phyloP scores from a whole-genome alignment of 1,140 invertebrate genomes.

The Lepidurus couesii region DNA sequence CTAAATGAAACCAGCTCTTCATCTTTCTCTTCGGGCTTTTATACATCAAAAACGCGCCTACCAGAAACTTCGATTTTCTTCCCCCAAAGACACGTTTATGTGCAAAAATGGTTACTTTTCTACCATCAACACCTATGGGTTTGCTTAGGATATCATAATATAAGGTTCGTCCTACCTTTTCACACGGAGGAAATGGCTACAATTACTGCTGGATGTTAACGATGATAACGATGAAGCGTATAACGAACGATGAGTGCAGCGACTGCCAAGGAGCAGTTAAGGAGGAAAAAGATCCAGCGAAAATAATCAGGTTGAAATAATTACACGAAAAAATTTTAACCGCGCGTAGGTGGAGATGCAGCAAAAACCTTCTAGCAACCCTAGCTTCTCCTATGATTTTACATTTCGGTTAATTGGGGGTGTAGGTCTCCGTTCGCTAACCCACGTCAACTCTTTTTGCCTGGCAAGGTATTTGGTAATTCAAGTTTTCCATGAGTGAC shows the following conservation, averaged over 20 bases:
- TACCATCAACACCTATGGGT: background rate
- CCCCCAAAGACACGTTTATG: background rate
- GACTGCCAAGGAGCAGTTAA: background rate
- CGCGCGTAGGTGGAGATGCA: background rate
- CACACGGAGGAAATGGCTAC: slow-evolving; percentile 3
- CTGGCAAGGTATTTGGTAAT: slow-evolving; percentile 9
- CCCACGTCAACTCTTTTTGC: background rate
- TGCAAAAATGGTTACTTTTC: background rate
- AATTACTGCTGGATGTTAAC: slow-evolving; percentile 19
- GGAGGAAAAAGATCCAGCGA: background rate
- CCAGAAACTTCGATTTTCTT: background rate
- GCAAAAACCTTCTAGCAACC: background rate
- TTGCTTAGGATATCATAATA: background rate
- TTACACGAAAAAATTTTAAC: background rate
- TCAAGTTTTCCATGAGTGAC: slow-evolving; percentile 8
- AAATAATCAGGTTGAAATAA: slow-evolving; percentile 8
- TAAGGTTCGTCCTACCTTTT: background rate
- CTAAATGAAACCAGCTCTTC: slow-evolving; percentile 7
- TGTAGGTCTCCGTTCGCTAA: background rate
- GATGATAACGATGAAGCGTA: slow-evolving; percentile 22
- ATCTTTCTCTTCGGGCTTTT: background rate
- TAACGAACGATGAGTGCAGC: slow-evolving; percentile 9
- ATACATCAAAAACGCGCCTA: background rate
- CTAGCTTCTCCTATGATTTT: background rate
- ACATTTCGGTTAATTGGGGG: no score